Evolutionary conservation across 2,888 invertebrate species (phyloP), one percentile per base, ranked within the genome.

Genomic region (Cheilosia pagana): DNA sequence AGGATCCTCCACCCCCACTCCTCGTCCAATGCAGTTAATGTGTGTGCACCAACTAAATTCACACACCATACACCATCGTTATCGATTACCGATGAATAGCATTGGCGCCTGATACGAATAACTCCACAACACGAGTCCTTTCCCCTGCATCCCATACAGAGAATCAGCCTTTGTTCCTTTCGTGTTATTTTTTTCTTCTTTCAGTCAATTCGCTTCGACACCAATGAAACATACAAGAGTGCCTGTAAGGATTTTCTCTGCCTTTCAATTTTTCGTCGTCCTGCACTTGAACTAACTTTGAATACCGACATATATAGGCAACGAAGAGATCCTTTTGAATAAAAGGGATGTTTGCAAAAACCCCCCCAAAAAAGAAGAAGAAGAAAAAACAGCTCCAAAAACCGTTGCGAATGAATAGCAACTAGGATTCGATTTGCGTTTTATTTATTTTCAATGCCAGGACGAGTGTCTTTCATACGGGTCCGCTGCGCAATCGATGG

Each of bases 71-170:
- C 83, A 59, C 55, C 57, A 59, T 76, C 75, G 59, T 7, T 23
- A 72, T 81, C 79, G 79, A 83, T 83, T 83, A 70, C 57, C 62
- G 74, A 72, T 63, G 68, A 67, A 82, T 57, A 71, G 48, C 77
- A 41, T 48, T 74, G 78, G 67, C 57, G 72, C 68, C 78, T 48
- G 74, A 78, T 79, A 70, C 74, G 79, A 78, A 68, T 77, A 83
- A 60, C 72, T 74, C 68, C 78, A 55, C 74, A 72, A 43, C 72
- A 63, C 65, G 28, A 28, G 28, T 28, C 28, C 28, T 28, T 28
- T 8, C 28, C 28, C 28, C 2, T 52, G 74, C 71, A 57, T 19
- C 12, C 14, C 16, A 50, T 10, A 67, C n/a, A 2, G 53, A 16
- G 28, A n/a, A 25, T 57, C 43, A 50, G 52, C 53, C 65, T 72